phyloP scores from a whole-genome alignment of 2,888 invertebrate species.

The Crepidodera aurea region DNA sequence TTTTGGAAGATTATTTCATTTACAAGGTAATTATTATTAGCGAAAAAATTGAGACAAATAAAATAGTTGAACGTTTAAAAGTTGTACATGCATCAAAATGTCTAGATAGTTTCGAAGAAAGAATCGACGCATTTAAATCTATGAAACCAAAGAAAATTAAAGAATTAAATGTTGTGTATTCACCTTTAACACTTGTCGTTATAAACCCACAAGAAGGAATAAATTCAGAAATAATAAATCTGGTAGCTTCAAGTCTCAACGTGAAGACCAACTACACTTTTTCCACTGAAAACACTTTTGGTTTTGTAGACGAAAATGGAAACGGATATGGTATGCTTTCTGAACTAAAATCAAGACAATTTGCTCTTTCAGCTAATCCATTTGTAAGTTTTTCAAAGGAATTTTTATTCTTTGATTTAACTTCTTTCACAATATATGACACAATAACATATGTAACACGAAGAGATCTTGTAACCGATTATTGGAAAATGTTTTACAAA shows the following conservation, averaged over 20 bases:
- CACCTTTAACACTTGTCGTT: not conserved
- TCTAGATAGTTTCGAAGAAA: not conserved
- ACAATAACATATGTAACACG: not conserved
- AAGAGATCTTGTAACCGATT: not conserved
- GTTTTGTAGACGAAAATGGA: not conserved
- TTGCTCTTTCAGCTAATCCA: not conserved
- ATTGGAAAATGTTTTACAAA: slow-evolving; percentile 7
- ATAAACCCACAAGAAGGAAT: not conserved
- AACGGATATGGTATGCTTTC: not conserved
- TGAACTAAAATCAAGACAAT: not conserved
- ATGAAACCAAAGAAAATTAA: not conserved
- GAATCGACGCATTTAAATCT: too few species aligned
- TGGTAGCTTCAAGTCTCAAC: not conserved
- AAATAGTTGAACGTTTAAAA: not conserved
- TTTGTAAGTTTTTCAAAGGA: not conserved
- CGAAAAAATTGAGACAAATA: not conserved
- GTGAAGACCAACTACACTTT: not conserved
- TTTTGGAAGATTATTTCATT: not conserved
- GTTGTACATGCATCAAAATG: not conserved
- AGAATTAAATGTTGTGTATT: not conserved
- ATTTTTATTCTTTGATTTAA: not conserved
- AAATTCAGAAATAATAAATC: not conserved
- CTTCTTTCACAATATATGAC: not conserved
- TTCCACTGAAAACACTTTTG: not conserved
- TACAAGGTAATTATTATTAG: not conserved